phyloP scores from a whole-genome alignment of 2,113 vertebrate species.

The Marmota monax region DNA sequence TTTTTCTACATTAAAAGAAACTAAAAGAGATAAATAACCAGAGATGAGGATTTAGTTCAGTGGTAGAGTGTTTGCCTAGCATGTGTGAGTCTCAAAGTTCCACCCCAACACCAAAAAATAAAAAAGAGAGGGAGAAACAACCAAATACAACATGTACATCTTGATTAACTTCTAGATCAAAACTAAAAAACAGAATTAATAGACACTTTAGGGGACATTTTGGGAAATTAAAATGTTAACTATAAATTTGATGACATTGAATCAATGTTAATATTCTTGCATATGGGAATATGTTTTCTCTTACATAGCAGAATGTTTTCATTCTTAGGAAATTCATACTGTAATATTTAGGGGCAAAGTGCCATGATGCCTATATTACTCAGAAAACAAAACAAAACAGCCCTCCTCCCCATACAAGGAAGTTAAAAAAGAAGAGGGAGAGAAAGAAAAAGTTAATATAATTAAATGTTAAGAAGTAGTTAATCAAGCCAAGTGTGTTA shows the following conservation, averaged over 20 bases:
- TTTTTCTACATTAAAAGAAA: too few relatives aligned
- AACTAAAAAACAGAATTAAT: neutral
- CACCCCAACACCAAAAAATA: too few relatives aligned
- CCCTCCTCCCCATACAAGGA: neutral
- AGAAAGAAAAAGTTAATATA: neutral
- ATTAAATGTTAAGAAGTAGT: neutral
- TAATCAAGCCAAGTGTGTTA: too few relatives aligned
- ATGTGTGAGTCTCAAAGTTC: too few relatives aligned
- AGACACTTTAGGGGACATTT: neutral
- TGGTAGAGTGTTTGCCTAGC: too few relatives aligned
- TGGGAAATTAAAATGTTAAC: neutral
- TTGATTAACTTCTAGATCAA: neutral
- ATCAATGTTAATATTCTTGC: constrained; percentile 6
- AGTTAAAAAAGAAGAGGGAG: neutral
- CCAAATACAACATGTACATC: neutral
- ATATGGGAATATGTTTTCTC: neutral
- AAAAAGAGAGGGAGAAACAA: neutral
- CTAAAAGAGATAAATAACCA: too few relatives aligned
- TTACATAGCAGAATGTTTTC: neutral
- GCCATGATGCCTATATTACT: neutral
- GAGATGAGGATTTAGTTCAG: too few relatives aligned
- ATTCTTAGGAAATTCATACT: neutral
- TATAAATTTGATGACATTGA: neutral
- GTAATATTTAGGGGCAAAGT: neutral
- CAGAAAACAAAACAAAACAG: neutral